phyloP scores from a whole-genome alignment of 2,888 invertebrate species.

The Sinopyrophorus schimmeli region DNA sequence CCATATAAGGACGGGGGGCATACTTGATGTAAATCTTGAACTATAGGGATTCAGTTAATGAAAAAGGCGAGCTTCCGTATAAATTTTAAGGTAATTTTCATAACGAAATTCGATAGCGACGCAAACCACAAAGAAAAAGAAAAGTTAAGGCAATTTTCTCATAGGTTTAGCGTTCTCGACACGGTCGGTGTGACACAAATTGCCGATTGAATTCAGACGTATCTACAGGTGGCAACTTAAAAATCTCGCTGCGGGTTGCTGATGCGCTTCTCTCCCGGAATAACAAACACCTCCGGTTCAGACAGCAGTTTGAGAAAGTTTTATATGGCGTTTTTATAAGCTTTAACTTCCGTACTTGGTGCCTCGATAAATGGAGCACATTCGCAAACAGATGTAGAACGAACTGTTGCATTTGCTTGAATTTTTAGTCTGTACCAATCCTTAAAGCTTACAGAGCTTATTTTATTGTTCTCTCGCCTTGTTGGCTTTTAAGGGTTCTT shows the following conservation, averaged over 20 bases:
- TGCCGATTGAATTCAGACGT: slow-evolving; percentile 40
- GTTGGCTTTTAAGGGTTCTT: not conserved
- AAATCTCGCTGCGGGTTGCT: slow-evolving; percentile 34
- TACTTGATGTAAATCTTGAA: too few species aligned
- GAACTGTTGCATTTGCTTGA: slow-evolving; percentile 19
- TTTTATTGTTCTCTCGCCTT: not conserved
- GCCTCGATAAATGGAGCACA: slow-evolving; percentile 18
- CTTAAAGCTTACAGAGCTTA: slow-evolving; percentile 2
- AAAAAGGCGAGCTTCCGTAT: too few species aligned
- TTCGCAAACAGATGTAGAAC: slow-evolving; percentile 18
- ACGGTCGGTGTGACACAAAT: slow-evolving; percentile 23
- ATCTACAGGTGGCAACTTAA: slow-evolving; percentile 41
- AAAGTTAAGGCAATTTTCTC: slow-evolving; percentile 9
- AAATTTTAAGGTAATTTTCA: too few species aligned
- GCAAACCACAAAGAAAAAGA: not conserved
- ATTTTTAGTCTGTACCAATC: slow-evolving; percentile 4
- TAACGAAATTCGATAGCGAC: slow-evolving; percentile 2
- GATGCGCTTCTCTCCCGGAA: slow-evolving; percentile 35
- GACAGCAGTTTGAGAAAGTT: slow-evolving; percentile 28
- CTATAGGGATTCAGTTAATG: too few species aligned
- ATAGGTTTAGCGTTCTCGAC: slow-evolving; percentile 8
- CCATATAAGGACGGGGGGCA: too few species aligned
- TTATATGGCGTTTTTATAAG: slow-evolving; percentile 29
- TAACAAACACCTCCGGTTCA: slow-evolving; percentile 37
- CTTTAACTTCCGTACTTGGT: slow-evolving; percentile 16